phyloP scores from a whole-genome alignment of 2,888 invertebrate species.

The Aleiodes alternator region DNA sequence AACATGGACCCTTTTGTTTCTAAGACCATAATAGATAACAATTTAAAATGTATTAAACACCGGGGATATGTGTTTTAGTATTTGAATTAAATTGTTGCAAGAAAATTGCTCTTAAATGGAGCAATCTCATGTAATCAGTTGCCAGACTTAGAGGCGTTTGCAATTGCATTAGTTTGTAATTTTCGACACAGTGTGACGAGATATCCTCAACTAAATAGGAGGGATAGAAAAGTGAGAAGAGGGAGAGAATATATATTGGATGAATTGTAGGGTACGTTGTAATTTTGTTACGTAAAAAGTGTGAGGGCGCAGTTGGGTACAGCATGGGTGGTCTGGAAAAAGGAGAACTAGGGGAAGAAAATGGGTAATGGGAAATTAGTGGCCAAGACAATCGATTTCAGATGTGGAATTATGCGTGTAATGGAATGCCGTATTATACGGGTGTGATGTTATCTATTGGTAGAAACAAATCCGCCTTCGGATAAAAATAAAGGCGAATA shows the following conservation, averaged over 20 bases:
- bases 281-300: slow-evolving; percentile 67
- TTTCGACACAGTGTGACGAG: slow-evolving; percentile 64
- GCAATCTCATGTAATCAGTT: slow-evolving; percentile 68
- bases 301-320: slow-evolving; percentile 62
- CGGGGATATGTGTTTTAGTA: slow-evolving; percentile 50
- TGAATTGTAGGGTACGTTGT: slow-evolving; percentile 63
- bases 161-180: slow-evolving; percentile 68
- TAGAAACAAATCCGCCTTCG: no score
- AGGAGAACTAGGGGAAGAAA: slow-evolving; percentile 46
- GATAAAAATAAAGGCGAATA: no score
- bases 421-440: slow-evolving; percentile 31
- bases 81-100: slow-evolving; percentile 61
- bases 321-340: slow-evolving; percentile 55
- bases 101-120: slow-evolving; percentile 65
- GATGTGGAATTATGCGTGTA: slow-evolving; percentile 53
- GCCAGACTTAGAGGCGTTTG: slow-evolving; percentile 62
- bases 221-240: slow-evolving; percentile 26
- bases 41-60: slow-evolving; percentile 36
- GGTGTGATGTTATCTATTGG: no score
- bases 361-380: slow-evolving; percentile 65
- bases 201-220: slow-evolving; percentile 17
- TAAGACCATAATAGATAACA: slow-evolving; percentile 21
- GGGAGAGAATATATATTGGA: slow-evolving; percentile 34
- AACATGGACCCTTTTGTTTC: no score
- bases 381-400: slow-evolving; percentile 66